Conservation (phyloP, 2,888 invertebrate genomes). For the Falcaria lacertinaria region DNA sequence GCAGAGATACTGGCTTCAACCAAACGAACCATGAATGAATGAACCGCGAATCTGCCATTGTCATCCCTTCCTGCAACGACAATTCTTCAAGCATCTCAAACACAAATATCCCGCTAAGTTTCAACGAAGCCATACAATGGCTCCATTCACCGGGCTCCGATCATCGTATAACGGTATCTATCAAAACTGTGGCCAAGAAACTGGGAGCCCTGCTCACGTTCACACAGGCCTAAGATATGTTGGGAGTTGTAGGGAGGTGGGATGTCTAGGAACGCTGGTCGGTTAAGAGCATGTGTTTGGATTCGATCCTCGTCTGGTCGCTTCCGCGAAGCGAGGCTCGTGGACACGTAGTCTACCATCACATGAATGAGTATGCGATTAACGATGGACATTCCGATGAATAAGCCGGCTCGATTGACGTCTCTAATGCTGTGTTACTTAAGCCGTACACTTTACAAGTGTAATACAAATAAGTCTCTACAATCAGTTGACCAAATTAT, state of each 20-base stretch:
- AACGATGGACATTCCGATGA: slow-evolving; percentile 39
- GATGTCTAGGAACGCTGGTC: slow-evolving; percentile 26
- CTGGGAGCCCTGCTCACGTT: not conserved
- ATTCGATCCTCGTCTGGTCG: slow-evolving; percentile 61
- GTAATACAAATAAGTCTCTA: no score
- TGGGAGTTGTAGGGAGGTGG: slow-evolving; percentile 11
- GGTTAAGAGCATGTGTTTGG: slow-evolving; percentile 63
- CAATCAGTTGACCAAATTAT: no score
- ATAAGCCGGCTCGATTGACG: not conserved
- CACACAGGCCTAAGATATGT: slow-evolving; percentile 1
- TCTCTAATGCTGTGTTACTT: not conserved
- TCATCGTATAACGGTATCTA: slow-evolving; percentile 71
- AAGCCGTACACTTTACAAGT: no score
- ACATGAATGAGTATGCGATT: slow-evolving; percentile 32
- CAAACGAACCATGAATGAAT: not conserved
- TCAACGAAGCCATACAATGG: slow-evolving; percentile 66
- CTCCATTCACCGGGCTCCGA: slow-evolving; percentile 63
- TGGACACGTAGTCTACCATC: slow-evolving; percentile 34
- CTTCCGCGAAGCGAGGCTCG: slow-evolving; percentile 66
- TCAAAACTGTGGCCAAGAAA: slow-evolving; percentile 37
- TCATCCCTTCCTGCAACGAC: not conserved
- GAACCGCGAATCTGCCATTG: not conserved
- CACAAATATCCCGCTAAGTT: slow-evolving; percentile 55
- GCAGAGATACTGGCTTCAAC: no score
- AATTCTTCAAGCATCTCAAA: slow-evolving; percentile 28